A percentile compares a stretch with the other conserved stretches of the same genome.
phyloP scores from a whole-genome alignment of 2,888 invertebrate genomes.

The Apamea crenata region DNA sequence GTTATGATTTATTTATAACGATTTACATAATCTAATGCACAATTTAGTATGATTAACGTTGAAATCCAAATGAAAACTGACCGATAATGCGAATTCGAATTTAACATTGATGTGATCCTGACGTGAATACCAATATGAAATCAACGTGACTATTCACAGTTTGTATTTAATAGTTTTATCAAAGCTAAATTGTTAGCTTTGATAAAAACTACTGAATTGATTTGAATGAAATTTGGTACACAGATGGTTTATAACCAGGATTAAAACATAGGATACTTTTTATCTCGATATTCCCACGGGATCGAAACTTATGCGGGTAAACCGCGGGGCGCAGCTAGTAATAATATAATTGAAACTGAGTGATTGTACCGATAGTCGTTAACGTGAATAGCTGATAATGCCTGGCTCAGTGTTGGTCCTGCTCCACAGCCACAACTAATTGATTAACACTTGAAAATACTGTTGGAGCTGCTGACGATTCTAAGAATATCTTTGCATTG shows the following conservation, averaged over 20 bases:
- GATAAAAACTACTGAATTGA: no score
- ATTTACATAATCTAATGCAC: background rate
- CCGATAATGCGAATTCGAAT: conserved; percentile 37
- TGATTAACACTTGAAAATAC: no score
- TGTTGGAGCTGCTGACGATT: no score
- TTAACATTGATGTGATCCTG: conserved; percentile 35
- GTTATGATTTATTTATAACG: background rate
- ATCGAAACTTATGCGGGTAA: no score
- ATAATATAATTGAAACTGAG: background rate
- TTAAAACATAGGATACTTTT: no score
- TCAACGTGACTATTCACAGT: conserved; percentile 46
- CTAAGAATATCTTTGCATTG: no score
- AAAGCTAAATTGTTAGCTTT: no score
- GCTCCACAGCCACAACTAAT: no score
- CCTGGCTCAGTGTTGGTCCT: background rate
- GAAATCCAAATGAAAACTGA: conserved; percentile 49
- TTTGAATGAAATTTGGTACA: no score
- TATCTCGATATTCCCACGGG: no score
- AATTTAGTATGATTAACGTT: conserved; percentile 28
- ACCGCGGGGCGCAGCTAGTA: no score
- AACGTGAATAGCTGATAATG: background rate
- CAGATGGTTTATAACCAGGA: no score
- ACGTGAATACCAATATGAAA: conserved; percentile 48
- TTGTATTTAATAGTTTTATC: conserved; percentile 26
- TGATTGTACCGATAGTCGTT: background rate